These are phyloP conservation scores for Eutolmus rufibarbis DNA, from an alignment of 2,888 invertebrate genomes.

Conservation along the genomic window DNA sequence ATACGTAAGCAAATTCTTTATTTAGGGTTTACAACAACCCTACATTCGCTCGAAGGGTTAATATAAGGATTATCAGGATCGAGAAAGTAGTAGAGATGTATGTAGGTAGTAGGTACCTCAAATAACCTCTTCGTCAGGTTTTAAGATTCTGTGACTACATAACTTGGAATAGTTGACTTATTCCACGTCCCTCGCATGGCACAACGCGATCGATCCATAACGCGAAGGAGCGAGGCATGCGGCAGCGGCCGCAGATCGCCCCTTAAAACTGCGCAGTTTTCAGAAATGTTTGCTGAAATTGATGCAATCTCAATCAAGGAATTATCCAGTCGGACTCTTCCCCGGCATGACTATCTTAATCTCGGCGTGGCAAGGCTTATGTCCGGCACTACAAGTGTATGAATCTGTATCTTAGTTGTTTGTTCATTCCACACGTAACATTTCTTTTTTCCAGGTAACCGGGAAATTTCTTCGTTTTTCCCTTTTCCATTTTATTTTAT, in stretches of 20 bases:
- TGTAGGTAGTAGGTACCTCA: background rate
- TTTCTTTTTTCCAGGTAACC: constrained; percentile 41
- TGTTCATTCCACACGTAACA: constrained; percentile 36
- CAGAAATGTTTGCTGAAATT: constrained; percentile 25
- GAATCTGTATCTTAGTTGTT: constrained; percentile 35
- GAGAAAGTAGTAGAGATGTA: background rate
- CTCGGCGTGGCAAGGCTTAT: constrained; percentile 16
- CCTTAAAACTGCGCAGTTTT: background rate
- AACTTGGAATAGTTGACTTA: background rate
- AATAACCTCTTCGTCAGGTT: background rate
- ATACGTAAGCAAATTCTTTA: too few species aligned
- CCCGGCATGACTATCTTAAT: constrained; percentile 31
- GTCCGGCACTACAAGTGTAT: constrained; percentile 28
- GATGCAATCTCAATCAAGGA: constrained; percentile 34
- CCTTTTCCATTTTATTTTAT: background rate
- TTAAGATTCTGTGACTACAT: background rate
- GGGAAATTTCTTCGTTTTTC: constrained; percentile 1
- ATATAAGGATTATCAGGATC: background rate
- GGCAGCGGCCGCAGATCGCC: background rate
- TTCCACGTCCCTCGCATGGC: background rate
- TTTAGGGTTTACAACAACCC: too few species aligned
- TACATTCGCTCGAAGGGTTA: too few species aligned
- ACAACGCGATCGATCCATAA: background rate
- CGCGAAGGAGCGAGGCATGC: background rate
- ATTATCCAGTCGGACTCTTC: constrained; percentile 14